Evolutionary conservation across 2,888 invertebrate species (phyloP).

Genomic region (Maniola hyperantus): DNA sequence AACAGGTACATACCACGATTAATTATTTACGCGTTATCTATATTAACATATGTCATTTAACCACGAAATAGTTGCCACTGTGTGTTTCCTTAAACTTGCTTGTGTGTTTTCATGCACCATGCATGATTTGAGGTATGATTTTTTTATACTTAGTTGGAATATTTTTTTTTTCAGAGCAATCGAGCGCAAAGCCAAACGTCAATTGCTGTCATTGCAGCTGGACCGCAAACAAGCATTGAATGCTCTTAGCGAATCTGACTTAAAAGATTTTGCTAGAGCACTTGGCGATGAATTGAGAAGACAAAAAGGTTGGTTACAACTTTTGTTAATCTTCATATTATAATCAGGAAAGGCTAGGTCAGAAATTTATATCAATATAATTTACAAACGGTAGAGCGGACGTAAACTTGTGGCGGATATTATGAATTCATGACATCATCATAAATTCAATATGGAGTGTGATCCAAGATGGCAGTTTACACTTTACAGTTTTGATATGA

Average conservation of each 20-base stretch:
- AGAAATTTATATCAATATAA: conserved; percentile 4
- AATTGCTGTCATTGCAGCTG: conserved; percentile 72
- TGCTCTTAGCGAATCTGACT: conserved; percentile 52
- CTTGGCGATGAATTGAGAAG: conserved; percentile 58
- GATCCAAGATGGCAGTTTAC: too few species aligned
- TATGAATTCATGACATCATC: too few species aligned
- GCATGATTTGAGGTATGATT: too few species aligned
- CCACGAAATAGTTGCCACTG: too few species aligned
- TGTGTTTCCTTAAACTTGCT: too few species aligned
- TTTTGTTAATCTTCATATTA: not conserved
- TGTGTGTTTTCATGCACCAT: too few species aligned
- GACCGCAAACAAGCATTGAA: conserved; percentile 58
- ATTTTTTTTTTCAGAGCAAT: conserved; percentile 54
- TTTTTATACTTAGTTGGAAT: not conserved
- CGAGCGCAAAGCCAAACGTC: conserved; percentile 60
- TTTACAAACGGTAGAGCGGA: not conserved
- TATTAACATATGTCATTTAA: too few species aligned
- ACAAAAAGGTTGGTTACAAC: conserved; percentile 51
- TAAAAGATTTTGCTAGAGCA: conserved; percentile 58
- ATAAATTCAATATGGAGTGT: too few species aligned
- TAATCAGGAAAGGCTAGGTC: not conserved
- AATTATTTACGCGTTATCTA: too few species aligned
- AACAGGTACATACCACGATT: too few species aligned
- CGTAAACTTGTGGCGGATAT: too few species aligned
- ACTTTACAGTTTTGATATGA: too few species aligned